Conservation (phyloP, 2,888 invertebrate species). For the Micoletzkya japonica region DNA sequence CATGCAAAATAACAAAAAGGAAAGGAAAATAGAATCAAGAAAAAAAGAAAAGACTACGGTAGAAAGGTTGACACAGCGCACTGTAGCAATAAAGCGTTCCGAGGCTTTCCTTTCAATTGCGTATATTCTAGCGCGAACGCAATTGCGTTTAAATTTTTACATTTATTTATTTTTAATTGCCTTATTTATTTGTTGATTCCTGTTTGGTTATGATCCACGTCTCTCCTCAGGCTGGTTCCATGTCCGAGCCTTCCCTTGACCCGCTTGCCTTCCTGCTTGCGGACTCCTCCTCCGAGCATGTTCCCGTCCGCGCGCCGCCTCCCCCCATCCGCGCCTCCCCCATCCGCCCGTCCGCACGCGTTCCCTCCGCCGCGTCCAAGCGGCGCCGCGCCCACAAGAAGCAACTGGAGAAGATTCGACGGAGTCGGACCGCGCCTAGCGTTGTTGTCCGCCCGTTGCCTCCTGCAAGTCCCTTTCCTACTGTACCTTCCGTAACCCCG, state of each 20-base stretch:
- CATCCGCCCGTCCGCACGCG: neutral
- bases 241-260: too few relatives aligned
- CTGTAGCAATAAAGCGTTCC: neutral
- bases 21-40: neutral
- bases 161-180: neutral
- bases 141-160: neutral
- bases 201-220: too few relatives aligned
- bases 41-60: neutral
- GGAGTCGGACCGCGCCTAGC: neutral
- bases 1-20: too few relatives aligned
- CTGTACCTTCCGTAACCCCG: too few relatives aligned
- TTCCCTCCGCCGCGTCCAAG: neutral
- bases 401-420: neutral
- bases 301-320: too few relatives aligned
- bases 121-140: neutral
- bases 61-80: neutral
- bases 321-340: neutral
- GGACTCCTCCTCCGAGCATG: too few relatives aligned
- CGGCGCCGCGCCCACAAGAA: neutral
- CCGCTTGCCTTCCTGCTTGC: too few relatives aligned
- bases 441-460: neutral
- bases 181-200: too few relatives aligned
- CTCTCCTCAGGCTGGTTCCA: too few relatives aligned
- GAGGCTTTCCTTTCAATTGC: neutral
- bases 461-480: neutral